phyloP scores from a whole-genome alignment of 2,113 vertebrate species.

The Petaurus breviceps region DNA sequence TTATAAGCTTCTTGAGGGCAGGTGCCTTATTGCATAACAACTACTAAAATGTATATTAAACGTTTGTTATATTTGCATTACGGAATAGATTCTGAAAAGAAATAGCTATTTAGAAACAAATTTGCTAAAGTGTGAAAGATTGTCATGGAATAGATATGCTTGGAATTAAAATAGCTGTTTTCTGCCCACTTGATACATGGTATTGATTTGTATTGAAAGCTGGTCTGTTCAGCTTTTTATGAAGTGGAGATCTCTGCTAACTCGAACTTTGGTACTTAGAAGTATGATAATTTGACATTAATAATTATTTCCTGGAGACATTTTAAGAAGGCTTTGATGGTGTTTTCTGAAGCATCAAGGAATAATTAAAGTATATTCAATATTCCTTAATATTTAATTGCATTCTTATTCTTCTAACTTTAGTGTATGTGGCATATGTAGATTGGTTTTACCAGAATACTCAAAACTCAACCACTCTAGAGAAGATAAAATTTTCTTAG shows the following conservation, averaged over 20 bases:
- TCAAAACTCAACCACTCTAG: not conserved
- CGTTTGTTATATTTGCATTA: not conserved
- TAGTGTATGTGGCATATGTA: not conserved
- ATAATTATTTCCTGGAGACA: conserved; percentile 20
- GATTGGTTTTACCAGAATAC: conserved; percentile 29
- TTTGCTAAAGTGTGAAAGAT: not conserved
- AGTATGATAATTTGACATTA: conserved; percentile 10
- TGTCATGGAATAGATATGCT: conserved; percentile 4
- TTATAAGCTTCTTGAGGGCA: no score
- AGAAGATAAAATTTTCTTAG: conserved; percentile 43
- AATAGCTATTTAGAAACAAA: not conserved
- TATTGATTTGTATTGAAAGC: conserved; percentile 35
- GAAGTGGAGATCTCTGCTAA: not conserved
- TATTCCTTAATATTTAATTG: not conserved
- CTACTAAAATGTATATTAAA: not conserved
- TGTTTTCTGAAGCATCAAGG: conserved; percentile 35
- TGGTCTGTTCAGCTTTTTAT: conserved; percentile 33
- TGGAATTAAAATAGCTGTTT: conserved; percentile 39
- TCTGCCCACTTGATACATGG: conserved; percentile 22
- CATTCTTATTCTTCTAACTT: not conserved
- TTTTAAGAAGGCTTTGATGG: conserved; percentile 1
- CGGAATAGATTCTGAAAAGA: not conserved
- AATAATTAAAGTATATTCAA: conserved; percentile 8
- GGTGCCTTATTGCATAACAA: no score
- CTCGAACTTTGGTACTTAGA: conserved; percentile 35